These are phyloP conservation scores for Trichogramma pretiosum DNA, from an alignment of 1,140 invertebrate genomes.

Conservation along the genomic window DNA sequence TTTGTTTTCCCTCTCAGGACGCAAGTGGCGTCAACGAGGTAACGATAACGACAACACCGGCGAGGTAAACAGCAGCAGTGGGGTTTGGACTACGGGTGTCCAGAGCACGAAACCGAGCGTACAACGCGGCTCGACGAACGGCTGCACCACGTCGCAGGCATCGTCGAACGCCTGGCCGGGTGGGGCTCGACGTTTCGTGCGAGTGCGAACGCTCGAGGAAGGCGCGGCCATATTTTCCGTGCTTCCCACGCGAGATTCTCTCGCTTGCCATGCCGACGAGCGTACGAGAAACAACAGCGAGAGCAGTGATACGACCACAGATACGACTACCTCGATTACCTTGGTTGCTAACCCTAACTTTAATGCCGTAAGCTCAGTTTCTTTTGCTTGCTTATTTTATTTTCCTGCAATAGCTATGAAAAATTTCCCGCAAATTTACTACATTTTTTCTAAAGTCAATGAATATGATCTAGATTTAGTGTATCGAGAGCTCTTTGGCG, in stretches of 20 bases:
- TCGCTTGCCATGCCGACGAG: neutral
- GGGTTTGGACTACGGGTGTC: constrained; percentile 38
- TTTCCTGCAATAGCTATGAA: neutral
- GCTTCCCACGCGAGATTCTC: no score
- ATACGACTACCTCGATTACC: constrained; percentile 29
- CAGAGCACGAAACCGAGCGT: constrained; percentile 19
- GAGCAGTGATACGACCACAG: constrained; percentile 34
- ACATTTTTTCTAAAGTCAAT: neutral
- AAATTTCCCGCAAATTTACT: neutral
- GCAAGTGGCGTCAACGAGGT: constrained; percentile 35
- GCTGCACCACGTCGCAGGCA: constrained; percentile 24
- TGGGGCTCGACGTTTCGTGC: constrained; percentile 24
- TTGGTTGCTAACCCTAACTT: constrained; percentile 20
- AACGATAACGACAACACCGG: constrained; percentile 41
- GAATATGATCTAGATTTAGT: no score
- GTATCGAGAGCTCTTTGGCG: no score
- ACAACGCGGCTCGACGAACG: constrained; percentile 21
- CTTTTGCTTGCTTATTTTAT: neutral
- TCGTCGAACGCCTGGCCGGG: constrained; percentile 10
- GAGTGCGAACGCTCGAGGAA: constrained; percentile 31
- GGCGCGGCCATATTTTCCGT: constrained; percentile 14
- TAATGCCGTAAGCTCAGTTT: constrained; percentile 21
- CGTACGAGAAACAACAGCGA: constrained; percentile 31
- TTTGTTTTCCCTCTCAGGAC: no score
- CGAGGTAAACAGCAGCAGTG: constrained; percentile 35